A percentile compares a stretch with the other conserved stretches of the same genome.
Conservation (phyloP, 2,797 vertebrate species). For the Graptemys geographica region DNA sequence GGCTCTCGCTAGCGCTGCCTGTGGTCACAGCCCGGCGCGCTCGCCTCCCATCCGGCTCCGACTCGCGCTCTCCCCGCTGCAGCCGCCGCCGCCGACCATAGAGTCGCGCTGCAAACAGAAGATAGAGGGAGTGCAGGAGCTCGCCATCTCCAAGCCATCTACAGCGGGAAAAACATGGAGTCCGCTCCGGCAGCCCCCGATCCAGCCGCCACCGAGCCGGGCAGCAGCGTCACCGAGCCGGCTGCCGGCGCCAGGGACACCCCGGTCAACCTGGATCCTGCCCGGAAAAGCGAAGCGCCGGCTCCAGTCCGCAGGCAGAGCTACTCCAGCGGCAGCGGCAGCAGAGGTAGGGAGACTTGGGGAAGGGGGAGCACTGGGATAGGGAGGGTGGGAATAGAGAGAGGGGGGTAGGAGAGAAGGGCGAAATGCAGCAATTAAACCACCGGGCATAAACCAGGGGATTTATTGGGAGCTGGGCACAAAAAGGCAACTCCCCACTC, state of each 20-base stretch:
- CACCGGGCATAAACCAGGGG: neutral
- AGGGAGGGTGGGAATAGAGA: neutral
- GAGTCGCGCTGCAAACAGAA: conserved; percentile 94
- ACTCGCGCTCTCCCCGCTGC: conserved; percentile 66
- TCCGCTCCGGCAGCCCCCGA: conserved; percentile 97
- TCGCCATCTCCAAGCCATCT: conserved; percentile 87
- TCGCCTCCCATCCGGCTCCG: conserved; percentile 87
- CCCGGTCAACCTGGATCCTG: conserved; percentile 93
- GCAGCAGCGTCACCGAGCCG: conserved; percentile 94
- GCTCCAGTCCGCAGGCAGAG: conserved; percentile 92
- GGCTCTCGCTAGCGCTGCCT: conserved; percentile 94
- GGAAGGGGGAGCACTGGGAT: neutral
- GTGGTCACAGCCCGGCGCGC: conserved; percentile 92
- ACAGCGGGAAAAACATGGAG: conserved; percentile 93
- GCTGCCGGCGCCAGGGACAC: conserved; percentile 93
- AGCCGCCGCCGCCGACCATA: conserved; percentile 77
- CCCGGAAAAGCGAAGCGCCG: conserved; percentile 94
- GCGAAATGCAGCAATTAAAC: conserved; percentile 54
- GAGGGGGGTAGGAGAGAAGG: conserved; percentile 44
- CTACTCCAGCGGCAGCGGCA: conserved; percentile 91
- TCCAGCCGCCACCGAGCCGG: conserved; percentile 94
- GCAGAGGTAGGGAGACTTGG: conserved; percentile 86
- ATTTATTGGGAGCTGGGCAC: conserved; percentile 23
- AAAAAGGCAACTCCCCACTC: conserved; percentile 29
- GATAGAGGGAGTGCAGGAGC: conserved; percentile 89